Percentiles rank a stretch among this genome's conserved stretches.
Conservation (phyloP, 2,797 vertebrate genomes). For the Alcedo atthis region DNA sequence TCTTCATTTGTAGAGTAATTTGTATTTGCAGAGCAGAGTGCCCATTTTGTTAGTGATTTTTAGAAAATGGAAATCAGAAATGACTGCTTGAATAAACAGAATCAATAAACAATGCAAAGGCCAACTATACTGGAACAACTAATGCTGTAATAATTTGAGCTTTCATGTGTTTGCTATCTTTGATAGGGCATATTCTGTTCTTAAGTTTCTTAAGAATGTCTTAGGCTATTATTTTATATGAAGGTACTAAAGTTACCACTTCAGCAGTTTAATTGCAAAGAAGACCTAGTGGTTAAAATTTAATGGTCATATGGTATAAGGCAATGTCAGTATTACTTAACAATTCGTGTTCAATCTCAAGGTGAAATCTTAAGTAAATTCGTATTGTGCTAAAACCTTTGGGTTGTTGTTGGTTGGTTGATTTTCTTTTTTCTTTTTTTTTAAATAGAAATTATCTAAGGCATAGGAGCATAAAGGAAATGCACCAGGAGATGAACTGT, state of each 20-base stretch:
- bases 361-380: conserved; percentile 16
- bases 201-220: neutral
- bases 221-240: too few species aligned
- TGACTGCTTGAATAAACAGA: neutral
- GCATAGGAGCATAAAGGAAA: neutral
- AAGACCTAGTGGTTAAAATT: conserved; percentile 45
- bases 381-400: conserved; percentile 4
- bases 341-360: neutral
- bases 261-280: conserved; percentile 64
- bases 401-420: too few species aligned
- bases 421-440: neutral
- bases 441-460: conserved; percentile 13
- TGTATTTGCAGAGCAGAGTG: conserved; percentile 23
- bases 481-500: conserved; percentile 9
- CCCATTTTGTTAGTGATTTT: conserved; percentile 9
- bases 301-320: conserved; percentile 14
- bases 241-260: conserved; percentile 14
- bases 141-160: neutral
- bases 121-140: neutral
- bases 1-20: conserved; percentile 53
- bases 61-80: conserved; percentile 10
- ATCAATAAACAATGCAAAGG: conserved; percentile 3
- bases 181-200: neutral
- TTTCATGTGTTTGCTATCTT: neutral
- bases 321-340: conserved; percentile 36